Conservation (phyloP, 1,140 invertebrate species). For the Cecropterus lyciades region DNA sequence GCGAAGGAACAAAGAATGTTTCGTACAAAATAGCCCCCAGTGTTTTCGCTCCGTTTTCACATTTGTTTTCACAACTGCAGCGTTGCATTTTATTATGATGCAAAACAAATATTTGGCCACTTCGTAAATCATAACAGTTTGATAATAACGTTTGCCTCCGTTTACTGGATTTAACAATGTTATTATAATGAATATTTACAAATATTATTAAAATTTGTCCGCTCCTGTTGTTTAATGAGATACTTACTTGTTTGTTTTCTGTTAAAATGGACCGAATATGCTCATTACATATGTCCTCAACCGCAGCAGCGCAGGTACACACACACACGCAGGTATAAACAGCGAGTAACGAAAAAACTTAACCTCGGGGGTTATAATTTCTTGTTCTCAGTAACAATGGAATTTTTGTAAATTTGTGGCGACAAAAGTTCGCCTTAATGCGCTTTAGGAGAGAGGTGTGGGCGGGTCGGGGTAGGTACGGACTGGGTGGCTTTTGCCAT, state of each 20-base stretch:
- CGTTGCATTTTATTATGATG: constrained; percentile 4
- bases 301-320: not conserved
- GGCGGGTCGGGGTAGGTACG: constrained; percentile 11
- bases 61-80: constrained; percentile 14
- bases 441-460: constrained; percentile 18
- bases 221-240: not conserved
- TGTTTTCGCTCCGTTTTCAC: constrained; percentile 13
- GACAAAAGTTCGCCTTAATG: constrained; percentile 22
- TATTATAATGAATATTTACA: not conserved
- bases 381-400: constrained; percentile 9
- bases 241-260: not conserved
- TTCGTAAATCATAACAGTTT: constrained; percentile 14
- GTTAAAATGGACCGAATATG: constrained; percentile 2
- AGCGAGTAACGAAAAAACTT: not conserved
- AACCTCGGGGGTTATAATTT: constrained; percentile 4
- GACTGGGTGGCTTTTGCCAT: constrained; percentile 39
- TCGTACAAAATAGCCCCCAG: constrained; percentile 3
- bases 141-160: not conserved
- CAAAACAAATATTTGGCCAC: constrained; percentile 3
- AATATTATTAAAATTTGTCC: not conserved
- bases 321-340: not conserved
- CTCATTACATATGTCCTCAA: constrained; percentile 1
- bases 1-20: constrained; percentile 10
- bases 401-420: constrained; percentile 8
- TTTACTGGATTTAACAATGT: not conserved